Evolutionary conservation across 2,797 vertebrate species (phyloP).

Genomic region (Enteromius radiatus): DNA sequence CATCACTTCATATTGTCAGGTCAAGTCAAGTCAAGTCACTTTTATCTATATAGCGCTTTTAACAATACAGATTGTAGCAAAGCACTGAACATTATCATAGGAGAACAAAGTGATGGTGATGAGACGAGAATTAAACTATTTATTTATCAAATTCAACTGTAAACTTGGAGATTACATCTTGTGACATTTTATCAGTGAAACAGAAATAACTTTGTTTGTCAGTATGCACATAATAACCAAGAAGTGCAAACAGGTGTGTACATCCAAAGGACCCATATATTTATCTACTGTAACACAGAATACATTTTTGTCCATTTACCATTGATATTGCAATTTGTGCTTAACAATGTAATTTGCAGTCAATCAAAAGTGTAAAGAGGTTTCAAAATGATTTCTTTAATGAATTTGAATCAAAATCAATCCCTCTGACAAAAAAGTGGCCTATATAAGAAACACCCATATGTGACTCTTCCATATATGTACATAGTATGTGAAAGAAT

Average conservation of each 20-base stretch:
- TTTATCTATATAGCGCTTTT: no score
- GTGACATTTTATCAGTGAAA: background rate
- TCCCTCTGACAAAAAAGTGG: background rate
- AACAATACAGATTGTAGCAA: no score
- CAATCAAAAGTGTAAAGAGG: no score
- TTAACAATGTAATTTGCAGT: no score
- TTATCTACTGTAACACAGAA: background rate
- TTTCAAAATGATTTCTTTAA: no score
- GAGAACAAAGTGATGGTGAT: no score
- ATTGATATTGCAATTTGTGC: no score
- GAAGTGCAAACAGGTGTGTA: background rate
- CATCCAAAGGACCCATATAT: background rate
- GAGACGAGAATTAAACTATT: no score
- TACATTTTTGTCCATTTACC: background rate
- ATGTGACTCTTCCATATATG: constrained; percentile 20
- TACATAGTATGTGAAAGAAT: background rate
- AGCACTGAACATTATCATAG: no score
- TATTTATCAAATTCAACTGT: no score
- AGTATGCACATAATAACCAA: background rate
- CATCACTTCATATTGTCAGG: constrained; percentile 8
- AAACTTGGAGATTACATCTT: background rate
- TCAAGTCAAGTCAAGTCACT: no score
- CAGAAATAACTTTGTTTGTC: background rate
- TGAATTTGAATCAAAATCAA: background rate
- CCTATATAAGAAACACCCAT: background rate